phyloP scores from a whole-genome alignment of 2,797 vertebrate species.

The Megaceryle alcyon region DNA sequence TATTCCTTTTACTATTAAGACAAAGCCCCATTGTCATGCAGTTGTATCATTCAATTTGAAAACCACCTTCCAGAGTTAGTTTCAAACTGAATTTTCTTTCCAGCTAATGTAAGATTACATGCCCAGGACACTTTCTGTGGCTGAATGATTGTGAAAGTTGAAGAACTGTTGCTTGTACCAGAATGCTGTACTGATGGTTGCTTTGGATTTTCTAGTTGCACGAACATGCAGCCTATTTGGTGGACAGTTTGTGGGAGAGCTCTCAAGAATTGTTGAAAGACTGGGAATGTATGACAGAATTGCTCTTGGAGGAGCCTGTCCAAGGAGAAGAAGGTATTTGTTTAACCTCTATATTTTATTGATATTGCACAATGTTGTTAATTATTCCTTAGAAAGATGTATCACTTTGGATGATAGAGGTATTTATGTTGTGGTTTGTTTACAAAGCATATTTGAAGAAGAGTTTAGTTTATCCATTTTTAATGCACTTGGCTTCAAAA shows the following conservation, averaged over 20 bases:
- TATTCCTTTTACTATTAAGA: not conserved
- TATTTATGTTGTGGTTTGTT: not conserved
- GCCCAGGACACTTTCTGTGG: not conserved
- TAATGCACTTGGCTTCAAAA: not conserved
- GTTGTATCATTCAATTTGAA: not conserved
- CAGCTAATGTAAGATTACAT: rapidly evolving
- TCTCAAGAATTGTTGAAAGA: slow-evolving; percentile 98
- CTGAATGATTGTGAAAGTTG: not conserved
- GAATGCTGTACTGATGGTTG: slow-evolving; percentile 33
- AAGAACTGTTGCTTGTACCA: not conserved
- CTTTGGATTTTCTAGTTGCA: slow-evolving; percentile 87
- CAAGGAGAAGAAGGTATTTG: slow-evolving; percentile 95
- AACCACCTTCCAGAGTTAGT: not conserved
- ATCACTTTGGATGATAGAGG: not conserved
- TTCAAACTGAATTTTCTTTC: not conserved
- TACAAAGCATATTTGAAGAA: not conserved
- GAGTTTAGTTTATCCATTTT: not conserved
- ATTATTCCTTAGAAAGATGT: not conserved
- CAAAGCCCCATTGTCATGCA: not conserved
- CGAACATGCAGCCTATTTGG: slow-evolving; percentile 97
- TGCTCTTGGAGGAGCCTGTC: slow-evolving; percentile 95
- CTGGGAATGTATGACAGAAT: slow-evolving; percentile 99
- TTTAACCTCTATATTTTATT: not conserved
- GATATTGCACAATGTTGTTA: not conserved
- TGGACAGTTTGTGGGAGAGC: slow-evolving; percentile 99